A percentile compares a stretch with the other conserved stretches of the same genome.
Evolutionary conservation across 2,888 invertebrate genomes (phyloP).

Genomic region (Zeuzera pyrina): DNA sequence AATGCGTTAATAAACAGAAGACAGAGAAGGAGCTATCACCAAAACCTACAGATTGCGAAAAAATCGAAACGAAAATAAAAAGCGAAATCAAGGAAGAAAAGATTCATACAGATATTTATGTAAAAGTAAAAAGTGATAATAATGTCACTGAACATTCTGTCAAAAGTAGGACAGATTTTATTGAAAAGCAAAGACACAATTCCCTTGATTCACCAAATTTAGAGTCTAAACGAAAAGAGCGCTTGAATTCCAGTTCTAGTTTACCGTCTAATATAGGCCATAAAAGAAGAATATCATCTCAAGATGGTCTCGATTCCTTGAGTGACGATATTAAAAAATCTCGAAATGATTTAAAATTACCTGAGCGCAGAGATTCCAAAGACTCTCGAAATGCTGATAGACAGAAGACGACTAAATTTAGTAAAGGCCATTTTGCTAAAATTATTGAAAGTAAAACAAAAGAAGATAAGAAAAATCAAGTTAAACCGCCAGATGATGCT

Average conservation of each 20-base stretch:
- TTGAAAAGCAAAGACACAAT: slow-evolving; percentile 63
- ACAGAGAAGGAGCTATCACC: slow-evolving; percentile 53
- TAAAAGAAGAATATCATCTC: slow-evolving; percentile 85
- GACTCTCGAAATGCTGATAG: slow-evolving; percentile 65
- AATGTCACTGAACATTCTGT: slow-evolving; percentile 19
- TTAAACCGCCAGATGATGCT: slow-evolving; percentile 58
- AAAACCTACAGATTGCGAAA: slow-evolving; percentile 21
- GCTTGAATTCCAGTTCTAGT: slow-evolving; percentile 72
- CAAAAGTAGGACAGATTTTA: slow-evolving; percentile 33
- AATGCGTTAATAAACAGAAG: slow-evolving; percentile 45
- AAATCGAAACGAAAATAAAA: slow-evolving; percentile 33
- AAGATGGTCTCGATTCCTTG: slow-evolving; percentile 75
- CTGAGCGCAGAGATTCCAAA: slow-evolving; percentile 81
- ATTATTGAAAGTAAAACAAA: slow-evolving; percentile 74
- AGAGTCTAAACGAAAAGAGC: slow-evolving; percentile 73
- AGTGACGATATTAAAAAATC: slow-evolving; percentile 76
- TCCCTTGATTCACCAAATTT: slow-evolving; percentile 58
- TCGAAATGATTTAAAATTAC: slow-evolving; percentile 67
- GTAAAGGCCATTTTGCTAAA: slow-evolving; percentile 72
- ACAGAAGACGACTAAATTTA: slow-evolving; percentile 70
- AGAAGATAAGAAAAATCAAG: slow-evolving; percentile 73
- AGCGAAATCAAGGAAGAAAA: slow-evolving; percentile 67
- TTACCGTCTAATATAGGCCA: slow-evolving; percentile 76
- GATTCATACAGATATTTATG: slow-evolving; percentile 22
- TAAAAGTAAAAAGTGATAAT: slow-evolving; percentile 31